These are phyloP conservation scores for Embiotoca jacksoni DNA, from an alignment of 2,113 vertebrate species.

Conservation along the genomic window DNA sequence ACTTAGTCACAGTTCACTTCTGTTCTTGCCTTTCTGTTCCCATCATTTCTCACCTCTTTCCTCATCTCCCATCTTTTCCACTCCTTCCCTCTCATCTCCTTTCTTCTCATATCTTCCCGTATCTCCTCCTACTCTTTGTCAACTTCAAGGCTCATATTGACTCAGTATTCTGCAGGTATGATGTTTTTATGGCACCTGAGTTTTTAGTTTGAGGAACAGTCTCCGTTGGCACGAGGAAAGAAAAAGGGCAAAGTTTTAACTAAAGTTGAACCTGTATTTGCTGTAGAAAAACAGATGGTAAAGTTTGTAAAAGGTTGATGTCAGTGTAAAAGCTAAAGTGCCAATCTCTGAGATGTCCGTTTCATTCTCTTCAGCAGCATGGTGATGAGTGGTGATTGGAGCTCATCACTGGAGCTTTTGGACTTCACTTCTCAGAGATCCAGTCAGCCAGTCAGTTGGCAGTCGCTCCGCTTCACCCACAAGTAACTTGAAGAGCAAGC, in stretches of 20 bases:
- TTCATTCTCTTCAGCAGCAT: too few species aligned
- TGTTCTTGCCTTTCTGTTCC: constrained; percentile 47
- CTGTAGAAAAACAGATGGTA: not conserved
- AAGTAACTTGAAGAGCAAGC: too few species aligned
- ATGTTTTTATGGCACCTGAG: constrained; percentile 39
- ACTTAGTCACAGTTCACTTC: constrained; percentile 43
- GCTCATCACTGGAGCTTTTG: too few species aligned
- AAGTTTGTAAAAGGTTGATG: constrained; percentile 1
- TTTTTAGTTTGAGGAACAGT: constrained; percentile 24
- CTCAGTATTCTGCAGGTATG: constrained; percentile 58
- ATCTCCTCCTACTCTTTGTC: constrained; percentile 54
- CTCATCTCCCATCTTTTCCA: constrained; percentile 52
- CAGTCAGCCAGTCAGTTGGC: too few species aligned
- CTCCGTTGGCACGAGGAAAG: not conserved
- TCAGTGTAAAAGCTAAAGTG: not conserved
- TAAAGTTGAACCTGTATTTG: not conserved
- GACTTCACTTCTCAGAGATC: too few species aligned
- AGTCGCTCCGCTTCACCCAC: too few species aligned
- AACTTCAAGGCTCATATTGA: constrained; percentile 48
- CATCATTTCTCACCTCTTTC: constrained; percentile 56
- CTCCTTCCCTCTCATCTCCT: constrained; percentile 39
- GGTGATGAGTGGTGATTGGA: too few species aligned
- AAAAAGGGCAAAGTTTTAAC: constrained; percentile 1
- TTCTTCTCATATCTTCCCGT: constrained; percentile 53
- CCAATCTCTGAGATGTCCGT: too few species aligned